Percentiles rank a stretch among this genome's conserved stretches.
Evolutionary conservation across 2,113 vertebrate genomes (phyloP).

Genomic region (Crypturellus undulatus): DNA sequence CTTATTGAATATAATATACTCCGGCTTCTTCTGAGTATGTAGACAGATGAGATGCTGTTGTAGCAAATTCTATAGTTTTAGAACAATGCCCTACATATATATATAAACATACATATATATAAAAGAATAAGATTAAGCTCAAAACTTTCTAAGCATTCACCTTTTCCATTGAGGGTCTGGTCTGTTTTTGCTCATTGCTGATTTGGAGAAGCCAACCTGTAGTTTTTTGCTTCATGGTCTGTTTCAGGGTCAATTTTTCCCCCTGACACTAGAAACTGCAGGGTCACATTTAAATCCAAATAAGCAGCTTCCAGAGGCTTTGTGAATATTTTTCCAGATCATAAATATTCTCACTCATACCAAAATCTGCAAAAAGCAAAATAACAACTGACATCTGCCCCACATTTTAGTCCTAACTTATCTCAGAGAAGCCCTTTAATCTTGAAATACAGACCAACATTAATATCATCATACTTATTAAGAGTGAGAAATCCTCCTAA

Average conservation of each 20-base stretch:
- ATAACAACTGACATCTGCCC: not conserved
- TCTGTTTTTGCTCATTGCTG: not conserved
- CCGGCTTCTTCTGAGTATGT: not conserved
- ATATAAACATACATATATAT: no score
- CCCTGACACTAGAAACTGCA: not conserved
- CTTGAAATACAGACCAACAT: conserved; percentile 4
- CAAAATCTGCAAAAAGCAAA: not conserved
- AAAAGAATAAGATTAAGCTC: not conserved
- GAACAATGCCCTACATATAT: not conserved
- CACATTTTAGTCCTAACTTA: not conserved
- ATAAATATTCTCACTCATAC: not conserved
- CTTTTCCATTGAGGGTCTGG: not conserved
- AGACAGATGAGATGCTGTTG: not conserved
- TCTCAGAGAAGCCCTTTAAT: conserved; percentile 12
- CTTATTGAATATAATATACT: not conserved
- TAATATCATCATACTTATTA: not conserved
- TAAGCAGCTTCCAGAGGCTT: not conserved
- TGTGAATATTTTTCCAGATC: not conserved
- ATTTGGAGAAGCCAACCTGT: not conserved
- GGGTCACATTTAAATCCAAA: conserved; percentile 4
- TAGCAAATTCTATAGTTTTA: not conserved
- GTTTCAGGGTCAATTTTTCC: not conserved
- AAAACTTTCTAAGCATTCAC: not conserved
- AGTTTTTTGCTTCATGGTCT: not conserved
- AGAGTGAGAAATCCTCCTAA: not conserved